Base-by-base conservation (phyloP, 1,140 invertebrate genomes). In the Archegozetes longisetosus region DNA sequence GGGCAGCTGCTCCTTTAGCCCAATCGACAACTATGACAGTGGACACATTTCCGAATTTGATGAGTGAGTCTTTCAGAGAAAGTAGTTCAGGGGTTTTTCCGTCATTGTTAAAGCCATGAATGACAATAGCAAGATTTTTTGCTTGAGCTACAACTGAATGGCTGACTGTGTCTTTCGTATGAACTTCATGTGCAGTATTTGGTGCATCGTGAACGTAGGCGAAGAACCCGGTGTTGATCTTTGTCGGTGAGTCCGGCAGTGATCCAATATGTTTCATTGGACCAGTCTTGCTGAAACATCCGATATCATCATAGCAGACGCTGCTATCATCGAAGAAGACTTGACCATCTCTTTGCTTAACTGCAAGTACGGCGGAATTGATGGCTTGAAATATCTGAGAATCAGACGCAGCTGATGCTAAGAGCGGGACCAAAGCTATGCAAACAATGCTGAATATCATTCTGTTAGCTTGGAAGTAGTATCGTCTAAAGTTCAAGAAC, bases 11-110 rank as follows among this genome's bases (percentile, higher is more conserved):
- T 2, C 72, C 72, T 14, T 66, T 62, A 2, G 67, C 65, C 73
- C 73, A 74, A 61, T 71, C 70, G 12, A 73, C 69, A 9, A 67
- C 50, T 6, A 74, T 68, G 2, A 74, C 68, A 53, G 72, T 72
- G n/a, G 65, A 62, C 52, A 68, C 64, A 40, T 65, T 66, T 20
- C 50, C 25, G 25, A 20, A 58, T 22, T 58, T 58, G 6, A 58
- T 6, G 9, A 58, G 46, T 9, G 40, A 17, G 25, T 46, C 51
- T 22, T 57, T 62, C 6, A 62, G 17, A n/a, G 17, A 13, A 12
- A 27, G 17, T 24, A 73, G 61, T 68, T 68, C 69, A 14, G 46
- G 12, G 1, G 40, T n/a, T 13, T 62, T 54, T 6, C 66, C 64
- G 53, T 67, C 66, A 40, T 71, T 68, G 0, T 67, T 54, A 53